These are phyloP conservation scores for Arrhopalites spinosus DNA, from an alignment of 2,888 invertebrate genomes.

Conservation along the genomic window DNA sequence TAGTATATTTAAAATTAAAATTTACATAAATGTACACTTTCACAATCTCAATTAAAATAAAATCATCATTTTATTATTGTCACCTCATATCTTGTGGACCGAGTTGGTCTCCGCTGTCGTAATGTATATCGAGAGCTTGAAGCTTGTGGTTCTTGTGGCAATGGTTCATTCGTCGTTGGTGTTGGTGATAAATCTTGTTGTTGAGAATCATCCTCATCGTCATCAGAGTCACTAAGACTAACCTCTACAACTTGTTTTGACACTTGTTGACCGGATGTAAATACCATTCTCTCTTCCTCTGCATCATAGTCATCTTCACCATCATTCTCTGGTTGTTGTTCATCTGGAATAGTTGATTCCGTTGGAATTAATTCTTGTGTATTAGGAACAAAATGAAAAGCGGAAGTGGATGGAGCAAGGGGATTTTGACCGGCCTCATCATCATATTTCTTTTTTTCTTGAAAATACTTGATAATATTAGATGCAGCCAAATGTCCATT, in stretches of 20 bases:
- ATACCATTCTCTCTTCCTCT: no score
- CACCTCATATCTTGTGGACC: no score
- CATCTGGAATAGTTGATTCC: background rate
- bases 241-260: slow-evolving; percentile 4
- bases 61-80: background rate
- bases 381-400: background rate
- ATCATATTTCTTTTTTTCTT: background rate
- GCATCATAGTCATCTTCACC: background rate
- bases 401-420: background rate
- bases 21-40: background rate
- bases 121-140: background rate
- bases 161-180: background rate
- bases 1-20: background rate
- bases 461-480: background rate
- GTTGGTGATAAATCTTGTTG: background rate
- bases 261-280: background rate
- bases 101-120: background rate
- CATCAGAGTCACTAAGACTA: background rate
- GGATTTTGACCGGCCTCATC: background rate
- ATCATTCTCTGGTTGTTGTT: background rate
- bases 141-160: background rate
- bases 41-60: no score
- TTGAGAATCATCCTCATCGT: background rate
- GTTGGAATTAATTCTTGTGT: background rate
- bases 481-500: background rate